Evolutionary conservation across 2,888 invertebrate genomes (phyloP), one percentile per base, ranked within the genome.

Genomic region (Troglohyphantes excavatus): DNA sequence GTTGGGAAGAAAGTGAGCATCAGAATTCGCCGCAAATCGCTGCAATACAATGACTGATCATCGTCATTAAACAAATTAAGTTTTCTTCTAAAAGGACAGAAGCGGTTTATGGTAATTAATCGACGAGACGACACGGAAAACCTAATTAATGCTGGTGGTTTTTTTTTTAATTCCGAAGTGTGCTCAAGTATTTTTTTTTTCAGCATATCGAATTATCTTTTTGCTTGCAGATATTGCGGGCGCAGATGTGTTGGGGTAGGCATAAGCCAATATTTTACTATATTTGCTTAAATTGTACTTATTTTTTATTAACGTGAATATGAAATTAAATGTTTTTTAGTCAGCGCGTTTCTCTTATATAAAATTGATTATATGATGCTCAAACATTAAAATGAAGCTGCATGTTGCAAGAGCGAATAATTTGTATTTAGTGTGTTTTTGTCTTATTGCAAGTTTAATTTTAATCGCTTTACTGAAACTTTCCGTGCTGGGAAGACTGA

Each of bases 11-110:
- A 68, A 81, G 26, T 21, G 11, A 79, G 65, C 65, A 43, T 65
- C 46, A 29, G 46, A 68, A 68, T 53, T 68, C 67, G 39, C 79
- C 79, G 33, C 79, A 81, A 81, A 81, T 81, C 68, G 33, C 65
- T 67, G 67, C 26, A 68, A 68, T 68, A 67, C 43, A 43, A 27
- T 68, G 79, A 81, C 68, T 68, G 68, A 43, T 33, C 53, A 53
- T 81, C 79, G 46, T 81, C 79, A 81, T 81, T 81, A 81, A 81
- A 46, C 43, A 81, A 81, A 81, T 81, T 81, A 81, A 81, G 79
- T 68, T 68, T 81, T 81, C 68, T 27, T 26, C 53, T 65, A 81
- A 81, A 81, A 81, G 79, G 46, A 68, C 79, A 68, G 79, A 29
- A 68, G 68, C 79, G 68, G 43, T 81, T 81, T 68, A 81, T 68